A percentile compares a stretch with the other conserved stretches of the same genome.
These are phyloP conservation scores for Cryptocephalus moraei DNA, from an alignment of 2,888 invertebrate species.

Conservation along the genomic window DNA sequence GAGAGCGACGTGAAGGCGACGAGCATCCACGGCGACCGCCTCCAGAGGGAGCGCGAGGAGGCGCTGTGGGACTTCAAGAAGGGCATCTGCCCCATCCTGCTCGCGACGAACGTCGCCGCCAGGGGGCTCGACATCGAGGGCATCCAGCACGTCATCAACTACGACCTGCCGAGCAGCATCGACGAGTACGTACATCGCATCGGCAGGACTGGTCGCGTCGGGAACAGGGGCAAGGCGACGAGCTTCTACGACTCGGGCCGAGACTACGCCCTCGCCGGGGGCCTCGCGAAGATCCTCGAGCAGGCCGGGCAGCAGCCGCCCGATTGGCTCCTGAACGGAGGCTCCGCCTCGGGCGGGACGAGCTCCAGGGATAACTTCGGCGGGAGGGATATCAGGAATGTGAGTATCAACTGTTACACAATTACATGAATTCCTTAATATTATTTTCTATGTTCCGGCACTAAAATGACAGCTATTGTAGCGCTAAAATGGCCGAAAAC, in stretches of 20 bases:
- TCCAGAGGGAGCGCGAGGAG: conserved; percentile 62
- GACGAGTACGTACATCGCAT: conserved; percentile 95
- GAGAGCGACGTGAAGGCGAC: conserved; percentile 63
- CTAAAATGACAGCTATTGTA: too few relatives aligned
- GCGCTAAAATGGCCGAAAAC: too few relatives aligned
- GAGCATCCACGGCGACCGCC: conserved; percentile 64
- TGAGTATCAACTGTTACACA: conserved; percentile 35
- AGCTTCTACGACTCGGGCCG: conserved; percentile 63
- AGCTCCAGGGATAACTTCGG: conserved; percentile 49
- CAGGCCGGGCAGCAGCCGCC: conserved; percentile 75
- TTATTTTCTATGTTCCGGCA: too few relatives aligned
- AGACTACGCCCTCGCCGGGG: conserved; percentile 51
- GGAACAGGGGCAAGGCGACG: conserved; percentile 72
- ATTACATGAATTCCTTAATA: too few relatives aligned
- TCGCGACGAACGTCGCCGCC: conserved; percentile 93
- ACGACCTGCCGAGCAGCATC: conserved; percentile 78
- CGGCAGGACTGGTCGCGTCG: conserved; percentile 90
- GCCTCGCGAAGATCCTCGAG: conserved; percentile 61
- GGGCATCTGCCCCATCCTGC: conserved; percentile 59
- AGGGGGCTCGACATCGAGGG: conserved; percentile 85
- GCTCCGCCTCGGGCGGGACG: conserved; percentile 39
- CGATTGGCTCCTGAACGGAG: conserved; percentile 52
- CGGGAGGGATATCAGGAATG: conserved; percentile 58
- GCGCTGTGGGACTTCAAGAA: conserved; percentile 70
- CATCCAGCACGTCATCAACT: conserved; percentile 84